Conservation (phyloP, 2,888 invertebrate genomes). For the Archips xylosteana region DNA sequence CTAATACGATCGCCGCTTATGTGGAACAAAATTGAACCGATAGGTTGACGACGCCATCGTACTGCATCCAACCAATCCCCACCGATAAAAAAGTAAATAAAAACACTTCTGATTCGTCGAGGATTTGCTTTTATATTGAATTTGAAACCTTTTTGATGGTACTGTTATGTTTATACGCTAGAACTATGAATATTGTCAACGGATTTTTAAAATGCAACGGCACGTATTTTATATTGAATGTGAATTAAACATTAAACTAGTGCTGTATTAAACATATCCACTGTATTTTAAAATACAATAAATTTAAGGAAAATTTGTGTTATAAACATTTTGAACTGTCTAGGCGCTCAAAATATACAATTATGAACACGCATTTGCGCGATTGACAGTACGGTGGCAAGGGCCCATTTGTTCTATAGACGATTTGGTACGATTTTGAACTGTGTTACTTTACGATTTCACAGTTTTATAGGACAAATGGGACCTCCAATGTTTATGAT, state of each 20-base stretch:
- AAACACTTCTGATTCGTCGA: constrained; percentile 61
- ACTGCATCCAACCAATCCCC: constrained; percentile 55
- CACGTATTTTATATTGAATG: too few relatives aligned
- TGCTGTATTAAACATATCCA: neutral
- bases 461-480: too few relatives aligned
- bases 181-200: constrained; percentile 52
- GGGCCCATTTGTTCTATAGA: too few relatives aligned
- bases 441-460: too few relatives aligned
- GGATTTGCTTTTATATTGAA: constrained; percentile 64
- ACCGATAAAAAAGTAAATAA: constrained; percentile 63
- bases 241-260: too few relatives aligned
- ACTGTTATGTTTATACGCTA: constrained; percentile 53
- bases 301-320: too few relatives aligned
- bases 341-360: too few relatives aligned
- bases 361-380: too few relatives aligned
- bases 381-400: too few relatives aligned
- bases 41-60: constrained; percentile 52
- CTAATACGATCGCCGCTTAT: constrained; percentile 47
- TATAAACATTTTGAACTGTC: too few relatives aligned
- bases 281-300: neutral
- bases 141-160: constrained; percentile 58
- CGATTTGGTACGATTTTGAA: too few relatives aligned
- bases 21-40: constrained; percentile 56
- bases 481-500: too few relatives aligned
- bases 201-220: constrained; percentile 26